Evolutionary conservation across 2,888 invertebrate genomes (phyloP), one percentile per base, ranked within the genome.

Genomic region (Icerya purchasi): DNA sequence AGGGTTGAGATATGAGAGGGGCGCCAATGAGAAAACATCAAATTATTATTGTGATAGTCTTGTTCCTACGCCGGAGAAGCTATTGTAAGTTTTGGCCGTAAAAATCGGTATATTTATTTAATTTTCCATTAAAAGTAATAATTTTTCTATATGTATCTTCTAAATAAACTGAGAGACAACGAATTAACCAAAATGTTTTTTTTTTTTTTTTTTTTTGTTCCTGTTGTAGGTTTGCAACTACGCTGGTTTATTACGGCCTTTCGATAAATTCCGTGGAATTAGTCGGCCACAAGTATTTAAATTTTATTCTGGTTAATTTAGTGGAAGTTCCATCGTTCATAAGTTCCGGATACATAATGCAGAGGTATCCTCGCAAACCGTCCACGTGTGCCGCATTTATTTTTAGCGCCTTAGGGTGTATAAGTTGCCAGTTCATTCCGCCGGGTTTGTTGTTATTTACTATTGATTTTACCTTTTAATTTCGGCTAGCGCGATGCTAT

Each of bases 241-340:
- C 84, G 0, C 80, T 87, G 63, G 80, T 86, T 21, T 88, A 85
- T 70, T 87, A 86, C 67, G 88, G 88, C 0, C 71, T 88, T 50
- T 84, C 84, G 0, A 75, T 88, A 58, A 86, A 84, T 71, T 81
- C 86, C 0, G 84, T 85, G 2, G 76, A 82, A 0, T 71, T 88
- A 55, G 79, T 79, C 20, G 86, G 86, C 1, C 80, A 86, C 69
- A 80, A 80, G 66, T 86, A 86, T 69, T 70, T 83, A 18, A 87
- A 86, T 71, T 88, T 84, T 67, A 81, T 84, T 83, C 19, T 66
- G 25, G 65, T 65, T 22, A 64, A 62, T 50, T 50, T 24, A 19
- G 65, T 65, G 21, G 63, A 69, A 64, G 62, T 69, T 59, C 68
- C 68, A 63, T 62, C 68, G 62, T 53, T 68, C 63, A 49, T 68